Evolutionary conservation across 2,888 invertebrate genomes (phyloP).

Genomic region (Agonopterix alstromeriana): DNA sequence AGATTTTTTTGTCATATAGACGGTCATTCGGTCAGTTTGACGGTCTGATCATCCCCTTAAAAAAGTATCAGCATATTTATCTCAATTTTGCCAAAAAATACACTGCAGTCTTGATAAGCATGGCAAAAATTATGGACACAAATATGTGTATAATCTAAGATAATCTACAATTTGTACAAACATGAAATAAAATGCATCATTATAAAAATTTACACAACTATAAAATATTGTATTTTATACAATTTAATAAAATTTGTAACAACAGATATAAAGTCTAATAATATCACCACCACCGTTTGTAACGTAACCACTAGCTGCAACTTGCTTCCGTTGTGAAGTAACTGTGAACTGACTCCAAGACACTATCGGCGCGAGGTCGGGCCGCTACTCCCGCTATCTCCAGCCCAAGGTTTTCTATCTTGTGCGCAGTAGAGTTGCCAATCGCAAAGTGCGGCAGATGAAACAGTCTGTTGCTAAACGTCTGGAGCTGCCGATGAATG

Average conservation of each 20-base stretch:
- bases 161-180: too few species aligned
- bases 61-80: too few species aligned
- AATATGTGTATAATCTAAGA: too few species aligned
- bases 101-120: too few species aligned
- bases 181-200: too few species aligned
- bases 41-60: too few species aligned
- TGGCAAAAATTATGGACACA: too few species aligned
- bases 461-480: constrained; percentile 48
- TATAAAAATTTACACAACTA: too few species aligned
- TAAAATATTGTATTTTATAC: too few species aligned
- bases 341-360: constrained; percentile 40
- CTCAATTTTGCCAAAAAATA: too few species aligned
- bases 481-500: constrained; percentile 56
- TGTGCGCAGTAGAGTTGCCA: constrained; percentile 64
- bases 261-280: neutral
- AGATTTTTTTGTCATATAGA: too few species aligned
- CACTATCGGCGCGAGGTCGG: constrained; percentile 42
- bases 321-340: constrained; percentile 30
- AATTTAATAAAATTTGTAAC: neutral
- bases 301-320: neutral
- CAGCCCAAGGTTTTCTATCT: constrained; percentile 59
- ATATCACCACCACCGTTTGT: constrained; percentile 18
- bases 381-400: constrained; percentile 58
- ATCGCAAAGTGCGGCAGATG: constrained; percentile 61
- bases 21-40: too few species aligned